A percentile compares a stretch with the other conserved stretches of the same genome.
These are phyloP conservation scores for Leptinotarsa peninsularis DNA, from an alignment of 2,888 invertebrate species.

Conservation along the genomic window DNA sequence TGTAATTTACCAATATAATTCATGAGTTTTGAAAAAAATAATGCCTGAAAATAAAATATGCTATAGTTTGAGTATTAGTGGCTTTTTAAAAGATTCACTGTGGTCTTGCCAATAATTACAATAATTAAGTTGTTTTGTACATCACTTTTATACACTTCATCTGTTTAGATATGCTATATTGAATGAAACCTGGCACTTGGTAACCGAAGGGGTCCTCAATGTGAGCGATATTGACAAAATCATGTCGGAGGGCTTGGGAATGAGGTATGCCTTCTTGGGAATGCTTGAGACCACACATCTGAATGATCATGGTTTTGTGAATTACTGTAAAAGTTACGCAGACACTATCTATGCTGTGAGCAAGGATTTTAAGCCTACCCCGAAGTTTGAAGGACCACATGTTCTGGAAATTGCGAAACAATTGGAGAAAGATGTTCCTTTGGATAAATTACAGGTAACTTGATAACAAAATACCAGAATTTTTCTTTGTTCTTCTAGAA, in stretches of 20 bases:
- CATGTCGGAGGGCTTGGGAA: conserved; percentile 93
- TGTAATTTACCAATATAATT: too few relatives aligned
- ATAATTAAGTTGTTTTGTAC: too few relatives aligned
- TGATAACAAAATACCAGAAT: too few relatives aligned
- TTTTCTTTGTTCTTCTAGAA: too few relatives aligned
- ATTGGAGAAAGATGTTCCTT: conserved; percentile 78
- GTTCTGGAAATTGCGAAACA: conserved; percentile 78
- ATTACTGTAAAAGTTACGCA: conserved; percentile 73
- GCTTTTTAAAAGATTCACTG: too few relatives aligned
- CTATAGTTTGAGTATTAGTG: too few relatives aligned
- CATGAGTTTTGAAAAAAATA: too few relatives aligned
- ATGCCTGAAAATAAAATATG: too few relatives aligned
- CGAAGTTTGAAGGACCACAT: conserved; percentile 78
- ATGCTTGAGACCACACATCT: conserved; percentile 93
- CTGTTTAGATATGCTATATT: conserved; percentile 85
- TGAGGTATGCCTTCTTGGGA: conserved; percentile 95
- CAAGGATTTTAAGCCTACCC: conserved; percentile 80
- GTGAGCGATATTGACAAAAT: conserved; percentile 93
- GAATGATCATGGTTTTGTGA: conserved; percentile 87
- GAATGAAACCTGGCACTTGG: conserved; percentile 91
- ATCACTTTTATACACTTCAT: conserved; percentile 3
- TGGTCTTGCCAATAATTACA: too few relatives aligned
- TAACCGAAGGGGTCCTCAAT: conserved; percentile 84
- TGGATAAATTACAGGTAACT: conserved; percentile 72
- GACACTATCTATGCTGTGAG: conserved; percentile 74